phyloP scores from a whole-genome alignment of 2,888 invertebrate species.

The Lordiphosa andalusiaca region DNA sequence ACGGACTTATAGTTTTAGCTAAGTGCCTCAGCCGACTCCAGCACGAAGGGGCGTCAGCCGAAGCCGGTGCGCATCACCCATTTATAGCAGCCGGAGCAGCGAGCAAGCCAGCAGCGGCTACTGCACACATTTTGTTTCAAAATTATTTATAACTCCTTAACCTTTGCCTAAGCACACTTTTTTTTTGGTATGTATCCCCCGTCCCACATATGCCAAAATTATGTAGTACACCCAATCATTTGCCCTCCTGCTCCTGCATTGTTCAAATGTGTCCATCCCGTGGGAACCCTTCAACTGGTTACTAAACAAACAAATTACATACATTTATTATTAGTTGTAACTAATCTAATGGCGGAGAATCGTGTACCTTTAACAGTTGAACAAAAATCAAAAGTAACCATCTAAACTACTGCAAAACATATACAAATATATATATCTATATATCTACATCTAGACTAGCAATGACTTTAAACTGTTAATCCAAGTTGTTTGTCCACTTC shows the following conservation, averaged over 20 bases:
- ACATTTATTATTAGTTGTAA: constrained; percentile 43
- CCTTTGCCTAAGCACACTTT: constrained; percentile 38
- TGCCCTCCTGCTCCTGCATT: constrained; percentile 12
- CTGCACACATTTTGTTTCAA: constrained; percentile 58
- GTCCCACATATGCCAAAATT: too few species aligned
- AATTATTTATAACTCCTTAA: constrained; percentile 63
- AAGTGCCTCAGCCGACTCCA: constrained; percentile 21
- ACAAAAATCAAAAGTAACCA: constrained; percentile 53
- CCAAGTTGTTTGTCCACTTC: constrained; percentile 3
- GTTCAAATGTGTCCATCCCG: constrained; percentile 9
- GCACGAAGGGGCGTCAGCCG: constrained; percentile 2
- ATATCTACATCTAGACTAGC: background rate
- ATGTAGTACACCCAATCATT: too few species aligned
- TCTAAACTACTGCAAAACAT: constrained; percentile 10
- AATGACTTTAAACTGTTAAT: constrained; percentile 5
- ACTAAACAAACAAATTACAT: constrained; percentile 6
- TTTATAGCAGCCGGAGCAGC: constrained; percentile 58
- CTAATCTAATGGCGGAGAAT: constrained; percentile 45
- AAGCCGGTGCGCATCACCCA: constrained; percentile 65
- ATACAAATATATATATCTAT: background rate
- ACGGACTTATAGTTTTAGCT: constrained; percentile 80
- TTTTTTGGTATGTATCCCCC: too few species aligned
- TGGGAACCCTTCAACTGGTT: constrained; percentile 6
- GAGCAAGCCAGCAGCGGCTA: constrained; percentile 26
- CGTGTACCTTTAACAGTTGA: constrained; percentile 58